phyloP scores from a whole-genome alignment of 2,797 vertebrate genomes.

The Pseudomugil gertrudae region DNA sequence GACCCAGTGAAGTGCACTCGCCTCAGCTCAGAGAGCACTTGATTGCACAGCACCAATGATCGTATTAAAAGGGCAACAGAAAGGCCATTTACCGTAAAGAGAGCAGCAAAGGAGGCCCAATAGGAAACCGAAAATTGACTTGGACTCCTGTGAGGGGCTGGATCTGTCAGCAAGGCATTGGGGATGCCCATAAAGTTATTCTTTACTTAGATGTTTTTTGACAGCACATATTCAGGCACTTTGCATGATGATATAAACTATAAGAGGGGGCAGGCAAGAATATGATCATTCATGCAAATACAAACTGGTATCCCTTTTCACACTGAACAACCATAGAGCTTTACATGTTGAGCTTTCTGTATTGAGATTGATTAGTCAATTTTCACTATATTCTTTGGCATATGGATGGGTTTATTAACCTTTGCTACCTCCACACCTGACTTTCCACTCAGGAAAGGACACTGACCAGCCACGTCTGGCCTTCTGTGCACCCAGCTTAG shows the following conservation, averaged over 20 bases:
- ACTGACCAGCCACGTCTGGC: constrained; percentile 49
- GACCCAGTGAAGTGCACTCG: constrained; percentile 81
- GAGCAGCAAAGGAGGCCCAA: constrained; percentile 59
- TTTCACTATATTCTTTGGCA: constrained; percentile 37
- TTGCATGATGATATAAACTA: constrained; percentile 4
- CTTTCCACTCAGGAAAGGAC: constrained; percentile 72
- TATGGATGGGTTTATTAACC: constrained; percentile 52
- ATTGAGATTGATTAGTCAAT: constrained; percentile 40
- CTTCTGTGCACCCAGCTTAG: constrained; percentile 36
- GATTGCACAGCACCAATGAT: constrained; percentile 83
- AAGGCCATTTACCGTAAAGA: constrained; percentile 75
- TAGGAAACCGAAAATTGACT: constrained; percentile 77
- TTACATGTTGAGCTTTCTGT: constrained; percentile 2
- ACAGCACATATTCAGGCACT: constrained; percentile 20
- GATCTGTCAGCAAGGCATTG: constrained; percentile 36
- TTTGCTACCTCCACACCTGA: constrained; percentile 65
- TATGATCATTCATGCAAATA: background rate
- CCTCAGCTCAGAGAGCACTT: constrained; percentile 80
- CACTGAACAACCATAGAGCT: constrained; percentile 11
- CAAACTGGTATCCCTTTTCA: constrained; percentile 22
- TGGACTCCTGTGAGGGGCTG: constrained; percentile 52
- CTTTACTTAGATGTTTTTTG: constrained; percentile 25
- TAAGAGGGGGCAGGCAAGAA: constrained; percentile 6
- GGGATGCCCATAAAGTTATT: constrained; percentile 41
- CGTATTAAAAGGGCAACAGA: constrained; percentile 81